These are phyloP conservation scores for Cyanoderma ruficeps DNA, from an alignment of 2,113 vertebrate genomes.

Conservation along the genomic window DNA sequence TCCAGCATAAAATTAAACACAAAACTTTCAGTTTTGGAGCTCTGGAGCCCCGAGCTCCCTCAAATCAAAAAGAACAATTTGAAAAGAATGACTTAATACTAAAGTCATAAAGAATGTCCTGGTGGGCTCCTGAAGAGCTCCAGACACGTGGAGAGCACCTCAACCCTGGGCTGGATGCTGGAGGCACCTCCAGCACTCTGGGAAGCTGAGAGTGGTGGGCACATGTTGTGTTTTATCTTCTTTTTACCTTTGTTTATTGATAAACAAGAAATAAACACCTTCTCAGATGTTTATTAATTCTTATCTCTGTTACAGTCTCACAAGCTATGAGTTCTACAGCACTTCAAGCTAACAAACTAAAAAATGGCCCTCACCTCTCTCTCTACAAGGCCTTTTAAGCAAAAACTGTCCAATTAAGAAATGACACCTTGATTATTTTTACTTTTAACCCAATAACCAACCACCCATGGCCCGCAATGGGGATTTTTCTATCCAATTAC, in stretches of 20 bases:
- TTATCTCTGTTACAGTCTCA: not conserved
- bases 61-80: not conserved
- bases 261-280: not conserved
- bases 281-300: not conserved
- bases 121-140: not conserved
- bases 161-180: not conserved
- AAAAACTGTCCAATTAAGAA: not conserved
- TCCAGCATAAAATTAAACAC: not conserved
- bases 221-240: not conserved
- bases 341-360: not conserved
- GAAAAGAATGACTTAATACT: not conserved
- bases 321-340: not conserved
- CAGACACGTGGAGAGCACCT: not conserved
- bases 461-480: not conserved
- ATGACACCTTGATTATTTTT: not conserved
- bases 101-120: not conserved
- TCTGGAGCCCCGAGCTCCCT: not conserved
- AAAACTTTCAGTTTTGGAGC: not conserved
- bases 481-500: not conserved
- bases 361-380: not conserved
- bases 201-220: not conserved
- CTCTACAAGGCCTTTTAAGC: not conserved
- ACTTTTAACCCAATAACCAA: not conserved
- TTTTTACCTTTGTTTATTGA: not conserved
- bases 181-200: not conserved